Evolutionary conservation across 2,797 vertebrate species (phyloP).

Genomic region (Peromyscus melanophrys): DNA sequence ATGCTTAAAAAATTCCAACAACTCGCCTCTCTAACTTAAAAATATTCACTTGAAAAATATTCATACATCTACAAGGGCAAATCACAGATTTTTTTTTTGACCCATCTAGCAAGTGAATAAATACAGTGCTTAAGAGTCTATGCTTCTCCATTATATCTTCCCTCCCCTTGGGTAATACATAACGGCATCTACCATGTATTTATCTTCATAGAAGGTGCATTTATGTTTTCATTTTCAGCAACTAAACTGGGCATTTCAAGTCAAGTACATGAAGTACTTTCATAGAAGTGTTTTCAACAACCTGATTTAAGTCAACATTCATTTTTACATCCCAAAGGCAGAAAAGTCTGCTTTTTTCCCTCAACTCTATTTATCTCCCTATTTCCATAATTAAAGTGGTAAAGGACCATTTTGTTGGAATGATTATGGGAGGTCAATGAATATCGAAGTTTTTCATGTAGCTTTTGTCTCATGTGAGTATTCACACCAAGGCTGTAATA

Average conservation of each 20-base stretch:
- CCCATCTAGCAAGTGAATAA: conserved; percentile 32
- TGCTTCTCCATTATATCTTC: not conserved
- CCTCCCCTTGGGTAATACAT: not conserved
- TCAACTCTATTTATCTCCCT: not conserved
- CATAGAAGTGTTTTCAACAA: conserved; percentile 41
- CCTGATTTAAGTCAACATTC: conserved; percentile 59
- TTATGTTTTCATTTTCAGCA: conserved; percentile 56
- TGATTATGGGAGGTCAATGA: not conserved
- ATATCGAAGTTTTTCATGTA: not conserved
- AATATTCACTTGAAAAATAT: conserved; percentile 69
- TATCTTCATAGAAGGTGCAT: conserved; percentile 25
- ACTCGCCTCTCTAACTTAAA: conserved; percentile 42
- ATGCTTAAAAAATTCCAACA: conserved; percentile 58
- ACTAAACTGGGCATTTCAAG: conserved; percentile 53
- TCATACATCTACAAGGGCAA: conserved; percentile 39
- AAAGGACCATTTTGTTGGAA: conserved; percentile 1
- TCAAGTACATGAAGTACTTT: conserved; percentile 52
- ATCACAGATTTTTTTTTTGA: conserved; percentile 68
- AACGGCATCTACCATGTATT: not conserved
- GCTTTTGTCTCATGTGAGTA: not conserved
- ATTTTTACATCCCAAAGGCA: conserved; percentile 14
- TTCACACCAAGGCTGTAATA: not conserved
- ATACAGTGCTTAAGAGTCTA: conserved; percentile 14
- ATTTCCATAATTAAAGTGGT: not conserved
- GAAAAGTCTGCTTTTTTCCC: not conserved